phyloP scores from a whole-genome alignment of 2,113 vertebrate species.

The Leptosomus discolor region DNA sequence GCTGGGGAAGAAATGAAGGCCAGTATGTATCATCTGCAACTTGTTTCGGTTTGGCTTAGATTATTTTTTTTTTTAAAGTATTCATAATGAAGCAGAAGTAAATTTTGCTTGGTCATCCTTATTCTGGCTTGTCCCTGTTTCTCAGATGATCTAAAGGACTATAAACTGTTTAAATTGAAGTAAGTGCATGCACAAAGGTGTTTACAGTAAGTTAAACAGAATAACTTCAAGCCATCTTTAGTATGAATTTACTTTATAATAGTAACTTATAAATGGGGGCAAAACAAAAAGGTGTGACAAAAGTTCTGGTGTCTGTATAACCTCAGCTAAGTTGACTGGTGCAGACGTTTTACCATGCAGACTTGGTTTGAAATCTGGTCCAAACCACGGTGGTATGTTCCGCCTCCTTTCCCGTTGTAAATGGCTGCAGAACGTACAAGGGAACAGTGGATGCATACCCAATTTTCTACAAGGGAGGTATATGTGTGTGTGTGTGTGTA shows the following conservation, averaged over 20 bases:
- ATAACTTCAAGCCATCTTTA: not conserved
- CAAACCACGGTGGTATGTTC: not conserved
- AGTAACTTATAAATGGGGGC: not conserved
- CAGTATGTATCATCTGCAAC: not conserved
- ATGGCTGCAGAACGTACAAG: not conserved
- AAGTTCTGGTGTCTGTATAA: not conserved
- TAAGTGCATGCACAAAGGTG: not conserved
- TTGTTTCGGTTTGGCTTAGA: not conserved
- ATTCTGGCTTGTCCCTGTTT: not conserved
- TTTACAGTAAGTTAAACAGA: not conserved
- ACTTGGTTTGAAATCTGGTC: not conserved
- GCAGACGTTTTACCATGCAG: not conserved
- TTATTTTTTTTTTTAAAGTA: not conserved
- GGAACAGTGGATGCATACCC: not conserved
- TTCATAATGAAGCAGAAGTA: not conserved
- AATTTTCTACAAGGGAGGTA: not conserved
- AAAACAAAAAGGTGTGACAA: not conserved
- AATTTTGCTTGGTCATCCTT: not conserved
- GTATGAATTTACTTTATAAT: not conserved
- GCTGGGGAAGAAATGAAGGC: not conserved
- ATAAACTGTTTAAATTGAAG: not conserved
- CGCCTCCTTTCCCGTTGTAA: not conserved
- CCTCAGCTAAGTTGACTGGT: not conserved
- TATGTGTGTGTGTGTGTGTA: not conserved
- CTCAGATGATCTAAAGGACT: not conserved